A percentile compares a stretch with the other conserved stretches of the same genome.
These are phyloP conservation scores for Spodoptera exigua DNA, from an alignment of 2,888 invertebrate species.

Conservation along the genomic window DNA sequence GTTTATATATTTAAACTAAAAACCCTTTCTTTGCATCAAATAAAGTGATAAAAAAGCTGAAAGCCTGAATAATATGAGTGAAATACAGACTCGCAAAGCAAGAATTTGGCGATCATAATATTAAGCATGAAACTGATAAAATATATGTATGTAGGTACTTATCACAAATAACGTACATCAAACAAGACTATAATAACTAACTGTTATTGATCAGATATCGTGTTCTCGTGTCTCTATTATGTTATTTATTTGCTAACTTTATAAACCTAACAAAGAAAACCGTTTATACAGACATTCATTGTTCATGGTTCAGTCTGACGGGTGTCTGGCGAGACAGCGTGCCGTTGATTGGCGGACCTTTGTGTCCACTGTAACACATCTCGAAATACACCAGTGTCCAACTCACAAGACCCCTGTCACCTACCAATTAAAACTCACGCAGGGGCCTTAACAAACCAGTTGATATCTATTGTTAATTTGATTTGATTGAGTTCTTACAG, in stretches of 20 bases:
- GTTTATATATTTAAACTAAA: too few species aligned
- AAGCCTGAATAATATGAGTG: too few species aligned
- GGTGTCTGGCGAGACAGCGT: constrained; percentile 51
- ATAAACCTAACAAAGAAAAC: constrained; percentile 38
- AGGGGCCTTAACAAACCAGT: constrained; percentile 57
- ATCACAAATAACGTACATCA: too few species aligned
- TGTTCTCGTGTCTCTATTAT: constrained; percentile 1
- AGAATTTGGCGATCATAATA: too few species aligned
- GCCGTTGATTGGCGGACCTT: constrained; percentile 62
- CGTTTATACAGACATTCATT: constrained; percentile 39
- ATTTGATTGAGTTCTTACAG: constrained; percentile 85
- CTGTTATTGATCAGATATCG: too few species aligned
- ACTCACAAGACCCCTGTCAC: constrained; percentile 53
- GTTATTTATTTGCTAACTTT: constrained; percentile 31
- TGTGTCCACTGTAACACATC: constrained; percentile 56
- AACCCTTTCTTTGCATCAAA: too few species aligned
- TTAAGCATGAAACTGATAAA: too few species aligned
- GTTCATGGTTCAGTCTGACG: constrained; percentile 28
- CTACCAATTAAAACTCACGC: constrained; percentile 53
- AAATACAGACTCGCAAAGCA: too few species aligned
- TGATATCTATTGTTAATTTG: constrained; percentile 83
- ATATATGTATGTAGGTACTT: too few species aligned
- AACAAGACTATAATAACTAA: too few species aligned
- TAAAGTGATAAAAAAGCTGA: too few species aligned
- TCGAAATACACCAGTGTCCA: constrained; percentile 47